Conservation (phyloP, 2,888 invertebrate species). For the Baronia brevicornis region DNA sequence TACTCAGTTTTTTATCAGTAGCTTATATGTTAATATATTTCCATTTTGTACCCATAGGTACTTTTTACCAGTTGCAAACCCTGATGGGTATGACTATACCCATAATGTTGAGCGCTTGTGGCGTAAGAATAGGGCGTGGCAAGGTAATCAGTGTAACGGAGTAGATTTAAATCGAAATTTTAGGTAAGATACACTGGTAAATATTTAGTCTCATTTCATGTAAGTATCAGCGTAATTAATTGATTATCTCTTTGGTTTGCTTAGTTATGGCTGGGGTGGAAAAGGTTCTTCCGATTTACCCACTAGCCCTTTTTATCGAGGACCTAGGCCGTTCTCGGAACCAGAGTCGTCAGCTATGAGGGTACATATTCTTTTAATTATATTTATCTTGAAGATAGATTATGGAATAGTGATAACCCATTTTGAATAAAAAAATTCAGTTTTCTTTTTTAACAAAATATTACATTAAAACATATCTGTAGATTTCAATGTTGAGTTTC, state of each 20-base stretch:
- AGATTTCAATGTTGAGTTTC: no score
- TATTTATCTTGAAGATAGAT: no score
- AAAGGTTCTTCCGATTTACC: conserved; percentile 52
- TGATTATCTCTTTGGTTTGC: conserved; percentile 2
- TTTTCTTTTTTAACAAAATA: no score
- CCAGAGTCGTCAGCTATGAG: conserved; percentile 53
- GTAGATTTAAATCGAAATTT: conserved; percentile 92
- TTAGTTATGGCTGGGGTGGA: conserved; percentile 52
- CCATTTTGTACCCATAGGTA: no score
- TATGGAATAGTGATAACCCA: no score
- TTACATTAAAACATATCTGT: no score
- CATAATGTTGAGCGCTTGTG: conserved; percentile 87
- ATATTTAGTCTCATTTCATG: no score
- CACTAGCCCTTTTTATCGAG: conserved; percentile 43
- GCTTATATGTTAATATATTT: no score
- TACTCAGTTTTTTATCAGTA: no score
- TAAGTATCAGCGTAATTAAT: no score
- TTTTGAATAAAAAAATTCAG: no score
- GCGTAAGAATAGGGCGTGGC: conserved; percentile 81
- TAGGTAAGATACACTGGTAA: conserved; percentile 60
- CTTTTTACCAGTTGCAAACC: conserved; percentile 84
- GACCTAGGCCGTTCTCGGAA: conserved; percentile 53
- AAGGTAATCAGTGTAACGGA: conserved; percentile 75
- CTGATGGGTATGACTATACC: conserved; percentile 91
- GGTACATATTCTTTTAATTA: conserved; percentile 27